Percentiles rank a stretch among this genome's conserved stretches.
These are phyloP conservation scores for Holothuria leucospilota DNA, from an alignment of 53 echinoderm and acorn worm genomes.

Conservation along the genomic window DNA sequence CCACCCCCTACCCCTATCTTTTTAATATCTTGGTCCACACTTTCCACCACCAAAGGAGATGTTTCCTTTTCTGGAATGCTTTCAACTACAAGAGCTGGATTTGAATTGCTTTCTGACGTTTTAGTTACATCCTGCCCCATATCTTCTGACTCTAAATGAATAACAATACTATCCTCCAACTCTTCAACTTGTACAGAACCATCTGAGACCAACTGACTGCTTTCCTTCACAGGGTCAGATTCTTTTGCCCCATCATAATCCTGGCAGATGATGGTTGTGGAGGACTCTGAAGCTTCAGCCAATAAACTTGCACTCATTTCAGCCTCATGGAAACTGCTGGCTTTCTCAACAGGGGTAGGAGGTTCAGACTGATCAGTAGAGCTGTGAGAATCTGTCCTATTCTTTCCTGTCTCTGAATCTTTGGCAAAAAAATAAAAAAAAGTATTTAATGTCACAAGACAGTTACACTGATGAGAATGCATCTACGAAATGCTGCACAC, in stretches of 20 bases:
- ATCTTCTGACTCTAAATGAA: slow-evolving; percentile 46
- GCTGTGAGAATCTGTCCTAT: neutral
- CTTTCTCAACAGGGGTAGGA: slow-evolving; percentile 17
- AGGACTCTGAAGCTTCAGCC: neutral
- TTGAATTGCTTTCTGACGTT: no score
- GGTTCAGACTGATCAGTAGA: slow-evolving; percentile 10
- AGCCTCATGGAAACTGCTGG: slow-evolving; percentile 81
- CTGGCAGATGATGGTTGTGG: no score
- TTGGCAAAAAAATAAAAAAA: neutral
- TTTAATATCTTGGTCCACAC: neutral
- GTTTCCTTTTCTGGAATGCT: neutral
- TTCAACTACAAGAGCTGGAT: no score
- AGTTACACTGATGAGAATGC: no score
- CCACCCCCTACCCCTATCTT: no score
- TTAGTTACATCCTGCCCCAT: neutral
- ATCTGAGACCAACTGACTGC: neutral
- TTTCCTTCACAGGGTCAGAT: neutral
- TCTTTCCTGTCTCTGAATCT: no score
- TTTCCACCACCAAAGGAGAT: neutral
- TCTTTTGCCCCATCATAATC: neutral
- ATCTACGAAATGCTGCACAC: no score
- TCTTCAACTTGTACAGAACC: slow-evolving; percentile 18
- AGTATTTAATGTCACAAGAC: no score
- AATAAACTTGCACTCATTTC: slow-evolving; percentile 84
- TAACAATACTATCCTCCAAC: slow-evolving; percentile 72